A percentile compares a stretch with the other conserved stretches of the same genome.
These are phyloP conservation scores for Hippopotamus amphibius DNA, from an alignment of 2,113 vertebrate genomes.

Conservation along the genomic window DNA sequence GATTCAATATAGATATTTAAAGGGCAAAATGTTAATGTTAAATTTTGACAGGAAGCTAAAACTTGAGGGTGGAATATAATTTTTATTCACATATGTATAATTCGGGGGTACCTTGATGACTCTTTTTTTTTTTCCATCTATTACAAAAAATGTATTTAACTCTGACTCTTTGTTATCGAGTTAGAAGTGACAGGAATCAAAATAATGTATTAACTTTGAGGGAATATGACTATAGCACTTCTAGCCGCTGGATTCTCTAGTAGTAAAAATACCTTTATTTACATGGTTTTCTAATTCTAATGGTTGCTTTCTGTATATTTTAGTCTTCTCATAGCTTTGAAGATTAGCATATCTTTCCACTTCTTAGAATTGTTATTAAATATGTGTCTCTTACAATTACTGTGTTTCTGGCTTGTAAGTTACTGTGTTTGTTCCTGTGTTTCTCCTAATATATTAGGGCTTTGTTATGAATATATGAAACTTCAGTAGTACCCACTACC, in stretches of 20 bases:
- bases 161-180: neutral
- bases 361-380: neutral
- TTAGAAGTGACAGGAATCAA: constrained; percentile 21
- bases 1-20: constrained; percentile 60
- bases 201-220: neutral
- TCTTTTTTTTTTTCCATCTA: neutral
- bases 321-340: neutral
- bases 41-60: constrained; percentile 56
- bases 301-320: neutral
- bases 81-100: constrained; percentile 10
- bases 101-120: neutral
- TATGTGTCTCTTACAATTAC: neutral
- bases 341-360: neutral
- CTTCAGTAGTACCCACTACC: neutral
- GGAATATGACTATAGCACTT: neutral
- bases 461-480: neutral
- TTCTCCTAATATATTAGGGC: neutral
- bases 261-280: neutral
- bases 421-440: neutral
- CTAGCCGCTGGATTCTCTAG: neutral
- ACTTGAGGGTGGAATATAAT: neutral
- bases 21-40: constrained; percentile 51
- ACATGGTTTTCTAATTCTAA: neutral
- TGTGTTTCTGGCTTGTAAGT: neutral
- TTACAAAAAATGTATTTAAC: neutral